phyloP scores from a whole-genome alignment of 2,888 invertebrate genomes.

The Aromia moschata region DNA sequence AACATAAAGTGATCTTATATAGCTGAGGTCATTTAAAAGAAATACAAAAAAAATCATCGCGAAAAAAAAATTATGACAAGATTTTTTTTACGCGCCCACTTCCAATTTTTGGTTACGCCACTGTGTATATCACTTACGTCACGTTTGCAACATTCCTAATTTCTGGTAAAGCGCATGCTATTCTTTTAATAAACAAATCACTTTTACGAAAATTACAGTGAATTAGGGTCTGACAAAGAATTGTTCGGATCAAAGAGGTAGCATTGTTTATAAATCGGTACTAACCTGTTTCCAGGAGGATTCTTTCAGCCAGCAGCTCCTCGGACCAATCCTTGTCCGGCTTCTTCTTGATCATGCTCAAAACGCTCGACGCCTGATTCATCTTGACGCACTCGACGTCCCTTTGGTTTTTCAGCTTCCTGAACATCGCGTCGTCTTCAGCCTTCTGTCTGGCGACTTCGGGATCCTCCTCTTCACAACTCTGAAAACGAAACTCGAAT shows the following conservation, averaged over 20 bases:
- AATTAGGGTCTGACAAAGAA: too few relatives aligned
- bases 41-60: too few relatives aligned
- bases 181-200: too few relatives aligned
- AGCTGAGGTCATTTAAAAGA: too few relatives aligned
- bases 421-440: conserved; percentile 27
- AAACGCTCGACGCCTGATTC: conserved; percentile 52
- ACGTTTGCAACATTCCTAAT: not conserved
- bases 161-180: too few relatives aligned
- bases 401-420: conserved; percentile 39
- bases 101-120: too few relatives aligned
- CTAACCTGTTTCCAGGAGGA: conserved; percentile 54
- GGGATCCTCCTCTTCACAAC: not conserved
- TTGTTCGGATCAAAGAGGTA: not conserved
- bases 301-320: conserved; percentile 51
- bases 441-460: not conserved
- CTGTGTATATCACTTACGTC: not conserved
- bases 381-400: conserved; percentile 53
- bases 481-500: conserved; percentile 2
- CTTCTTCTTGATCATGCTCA: conserved; percentile 44
- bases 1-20: too few relatives aligned
- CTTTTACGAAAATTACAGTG: too few relatives aligned
- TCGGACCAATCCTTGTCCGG: conserved; percentile 41
- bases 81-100: too few relatives aligned
- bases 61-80: too few relatives aligned
- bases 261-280: conserved; percentile 5